Conservation (phyloP, 2,113 vertebrate genomes). For the Platycercus adscitus region DNA sequence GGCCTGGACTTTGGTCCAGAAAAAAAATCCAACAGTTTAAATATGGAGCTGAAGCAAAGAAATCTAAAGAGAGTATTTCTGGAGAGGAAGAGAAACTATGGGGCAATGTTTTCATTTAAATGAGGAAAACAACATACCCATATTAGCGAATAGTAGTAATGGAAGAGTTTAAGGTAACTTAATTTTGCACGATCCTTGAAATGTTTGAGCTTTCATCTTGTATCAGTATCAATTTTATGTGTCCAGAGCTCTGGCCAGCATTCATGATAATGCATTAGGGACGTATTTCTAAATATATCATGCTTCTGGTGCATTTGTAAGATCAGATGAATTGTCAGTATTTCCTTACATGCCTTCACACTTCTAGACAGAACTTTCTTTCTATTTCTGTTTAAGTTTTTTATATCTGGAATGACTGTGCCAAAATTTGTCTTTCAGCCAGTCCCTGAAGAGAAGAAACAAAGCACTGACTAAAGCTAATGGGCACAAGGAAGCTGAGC, state of each 20-base stretch:
- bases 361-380: not conserved
- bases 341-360: not conserved
- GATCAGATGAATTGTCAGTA: not conserved
- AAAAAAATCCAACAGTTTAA: not conserved
- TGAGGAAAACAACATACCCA: not conserved
- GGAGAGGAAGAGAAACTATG: not conserved
- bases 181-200: not conserved
- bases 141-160: not conserved
- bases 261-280: not conserved
- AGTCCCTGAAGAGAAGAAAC: not conserved
- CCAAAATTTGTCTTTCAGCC: slow-evolving; percentile 9
- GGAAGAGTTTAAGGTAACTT: not conserved
- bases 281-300: not conserved
- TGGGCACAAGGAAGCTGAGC: not conserved
- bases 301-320: not conserved
- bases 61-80: not conserved
- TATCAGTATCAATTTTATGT: not conserved
- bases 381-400: not conserved
- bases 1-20: not conserved
- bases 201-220: not conserved
- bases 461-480: not conserved
- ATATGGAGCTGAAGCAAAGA: not conserved
- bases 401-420: not conserved
- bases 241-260: not conserved
- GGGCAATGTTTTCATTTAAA: not conserved